A percentile compares a stretch with the other conserved stretches of the same genome.
Evolutionary conservation across 2,113 vertebrate genomes (phyloP).

Genomic region (Mugil cephalus): DNA sequence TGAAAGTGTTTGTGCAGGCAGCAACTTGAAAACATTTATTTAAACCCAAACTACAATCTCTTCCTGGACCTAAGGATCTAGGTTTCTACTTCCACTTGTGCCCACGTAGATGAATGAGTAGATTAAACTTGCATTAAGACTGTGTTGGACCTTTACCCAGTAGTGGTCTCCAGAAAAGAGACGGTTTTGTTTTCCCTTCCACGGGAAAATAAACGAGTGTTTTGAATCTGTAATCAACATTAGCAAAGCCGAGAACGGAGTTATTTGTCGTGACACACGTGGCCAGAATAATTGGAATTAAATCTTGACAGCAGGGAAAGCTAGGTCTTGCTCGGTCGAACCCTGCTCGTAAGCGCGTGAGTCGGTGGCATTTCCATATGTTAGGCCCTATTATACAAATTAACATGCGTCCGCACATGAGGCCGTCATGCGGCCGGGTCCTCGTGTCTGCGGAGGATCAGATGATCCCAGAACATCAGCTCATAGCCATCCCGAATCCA

Average conservation of each 20-base stretch:
- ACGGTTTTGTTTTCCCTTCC: constrained; percentile 37
- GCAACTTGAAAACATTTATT: too few relatives aligned
- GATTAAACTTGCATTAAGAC: too few relatives aligned
- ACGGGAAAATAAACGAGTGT: constrained; percentile 29
- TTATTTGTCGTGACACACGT: constrained; percentile 46
- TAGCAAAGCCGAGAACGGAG: constrained; percentile 27
- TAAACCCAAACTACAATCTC: too few relatives aligned
- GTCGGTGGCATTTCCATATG: constrained; percentile 40
- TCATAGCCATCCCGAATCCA: constrained; percentile 47
- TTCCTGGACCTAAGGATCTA: too few relatives aligned
- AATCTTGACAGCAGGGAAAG: constrained; percentile 45
- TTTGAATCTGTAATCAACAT: constrained; percentile 34
- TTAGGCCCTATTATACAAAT: constrained; percentile 10
- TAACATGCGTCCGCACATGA: constrained; percentile 45
- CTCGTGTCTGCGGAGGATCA: constrained; percentile 65
- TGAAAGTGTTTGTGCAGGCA: too few relatives aligned
- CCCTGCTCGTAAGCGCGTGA: constrained; percentile 7
- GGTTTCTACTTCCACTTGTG: too few relatives aligned
- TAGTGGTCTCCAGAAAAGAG: constrained; percentile 6
- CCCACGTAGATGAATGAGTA: too few relatives aligned
- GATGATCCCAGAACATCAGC: constrained; percentile 70
- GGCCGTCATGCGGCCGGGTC: constrained; percentile 62
- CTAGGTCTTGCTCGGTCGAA: constrained; percentile 37
- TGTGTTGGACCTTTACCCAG: constrained; percentile 26
- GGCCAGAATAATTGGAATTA: constrained; percentile 34